A percentile compares a stretch with the other conserved stretches of the same genome.
phyloP scores from a whole-genome alignment of 2,113 vertebrate species.

The Ictalurus punctatus region DNA sequence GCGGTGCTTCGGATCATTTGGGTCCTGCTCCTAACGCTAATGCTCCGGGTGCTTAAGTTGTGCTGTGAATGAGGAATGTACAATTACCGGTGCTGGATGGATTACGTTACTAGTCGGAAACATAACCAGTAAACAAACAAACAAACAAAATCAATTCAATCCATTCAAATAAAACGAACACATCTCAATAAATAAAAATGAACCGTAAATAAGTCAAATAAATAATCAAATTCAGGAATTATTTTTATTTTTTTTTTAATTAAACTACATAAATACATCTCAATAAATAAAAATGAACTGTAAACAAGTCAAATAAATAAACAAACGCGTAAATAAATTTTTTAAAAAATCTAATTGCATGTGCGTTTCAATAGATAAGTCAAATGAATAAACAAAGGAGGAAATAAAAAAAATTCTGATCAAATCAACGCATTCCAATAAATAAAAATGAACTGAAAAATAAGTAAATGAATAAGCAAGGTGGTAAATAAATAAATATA shows the following conservation, averaged over 20 bases:
- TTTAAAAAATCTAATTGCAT: too few species aligned
- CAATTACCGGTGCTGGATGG: background rate
- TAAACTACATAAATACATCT: too few species aligned
- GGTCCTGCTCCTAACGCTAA: background rate
- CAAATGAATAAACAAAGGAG: too few species aligned
- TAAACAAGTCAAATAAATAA: background rate
- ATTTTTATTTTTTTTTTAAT: too few species aligned
- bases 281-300: too few species aligned
- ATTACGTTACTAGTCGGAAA: background rate
- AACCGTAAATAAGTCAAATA: background rate
- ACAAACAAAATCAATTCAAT: background rate
- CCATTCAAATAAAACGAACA: background rate
- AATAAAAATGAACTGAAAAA: background rate
- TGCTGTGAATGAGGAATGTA: background rate
- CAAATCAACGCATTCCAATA: too few species aligned
- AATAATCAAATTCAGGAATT: background rate
- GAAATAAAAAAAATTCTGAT: background rate
- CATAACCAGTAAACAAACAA: background rate
- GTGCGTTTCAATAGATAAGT: background rate
- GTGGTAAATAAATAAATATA: background rate
- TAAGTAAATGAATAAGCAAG: background rate
- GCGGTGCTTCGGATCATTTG: background rate
- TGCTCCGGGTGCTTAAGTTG: background rate
- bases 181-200: too few species aligned
- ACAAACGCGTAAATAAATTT: background rate